Conservation (phyloP, 2,888 invertebrate species). For the Coleophora deauratella region DNA sequence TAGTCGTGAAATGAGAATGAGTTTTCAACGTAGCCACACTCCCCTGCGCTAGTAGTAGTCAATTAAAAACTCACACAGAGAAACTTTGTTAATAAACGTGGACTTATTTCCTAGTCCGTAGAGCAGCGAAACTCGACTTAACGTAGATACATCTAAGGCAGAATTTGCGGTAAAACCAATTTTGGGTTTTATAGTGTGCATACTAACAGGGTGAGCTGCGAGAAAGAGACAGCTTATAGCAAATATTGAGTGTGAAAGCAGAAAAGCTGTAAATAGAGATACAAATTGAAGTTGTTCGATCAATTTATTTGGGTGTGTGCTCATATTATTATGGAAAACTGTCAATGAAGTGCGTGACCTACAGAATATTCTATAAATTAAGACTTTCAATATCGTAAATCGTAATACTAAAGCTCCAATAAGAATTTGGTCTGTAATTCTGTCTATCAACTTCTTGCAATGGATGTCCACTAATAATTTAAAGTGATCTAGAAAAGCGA, state of each 20-base stretch:
- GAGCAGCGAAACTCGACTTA: conserved; percentile 19
- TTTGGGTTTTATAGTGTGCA: conserved; percentile 2
- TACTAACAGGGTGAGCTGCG: conserved; percentile 26
- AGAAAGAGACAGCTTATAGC: conserved; percentile 22
- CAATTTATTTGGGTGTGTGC: conserved; percentile 14
- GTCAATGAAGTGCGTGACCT: conserved; percentile 19
- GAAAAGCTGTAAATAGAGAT: not conserved
- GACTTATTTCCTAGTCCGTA: conserved; percentile 9
- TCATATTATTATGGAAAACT: conserved; percentile 16
- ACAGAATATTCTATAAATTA: too few relatives aligned
- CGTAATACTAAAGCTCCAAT: too few relatives aligned
- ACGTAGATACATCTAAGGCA: not conserved
- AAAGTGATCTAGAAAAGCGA: too few relatives aligned
- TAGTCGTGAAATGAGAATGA: conserved; percentile 2
- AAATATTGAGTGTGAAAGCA: conserved; percentile 17
- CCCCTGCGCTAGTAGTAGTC: conserved; percentile 29
- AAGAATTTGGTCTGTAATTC: too few relatives aligned
- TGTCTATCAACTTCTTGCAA: too few relatives aligned
- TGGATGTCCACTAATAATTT: too few relatives aligned
- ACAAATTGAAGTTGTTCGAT: conserved; percentile 5
- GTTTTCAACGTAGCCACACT: conserved; percentile 1
- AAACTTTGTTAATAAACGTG: conserved; percentile 16
- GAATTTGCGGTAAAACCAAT: conserved; percentile 8
- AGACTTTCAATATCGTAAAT: too few relatives aligned
- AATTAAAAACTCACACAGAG: conserved; percentile 51